phyloP scores from a whole-genome alignment of 2,113 vertebrate species.

The Thamnophis sirtalis region DNA sequence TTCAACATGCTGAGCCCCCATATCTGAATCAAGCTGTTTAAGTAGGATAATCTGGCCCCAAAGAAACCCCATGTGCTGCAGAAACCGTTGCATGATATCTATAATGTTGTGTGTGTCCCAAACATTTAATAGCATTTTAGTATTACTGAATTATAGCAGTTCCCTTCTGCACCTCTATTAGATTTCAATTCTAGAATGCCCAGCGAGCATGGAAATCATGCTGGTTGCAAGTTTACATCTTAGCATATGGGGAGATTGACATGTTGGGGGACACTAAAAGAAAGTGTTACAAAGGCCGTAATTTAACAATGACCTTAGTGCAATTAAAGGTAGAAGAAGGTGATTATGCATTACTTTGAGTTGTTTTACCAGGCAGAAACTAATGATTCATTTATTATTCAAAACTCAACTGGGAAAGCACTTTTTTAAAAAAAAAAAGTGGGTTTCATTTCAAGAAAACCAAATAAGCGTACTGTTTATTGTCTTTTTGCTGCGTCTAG shows the following conservation, averaged over 20 bases:
- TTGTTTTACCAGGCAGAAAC: not conserved
- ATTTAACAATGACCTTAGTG: not conserved
- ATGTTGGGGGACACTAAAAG: not conserved
- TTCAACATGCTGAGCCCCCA: slow-evolving; percentile 34
- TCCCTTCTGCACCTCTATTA: not conserved
- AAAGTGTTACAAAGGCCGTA: not conserved
- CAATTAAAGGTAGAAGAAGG: not conserved
- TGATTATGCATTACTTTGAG: not conserved
- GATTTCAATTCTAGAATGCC: not conserved
- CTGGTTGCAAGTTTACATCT: not conserved
- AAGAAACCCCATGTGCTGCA: slow-evolving; percentile 15
- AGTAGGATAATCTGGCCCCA: slow-evolving; percentile 40
- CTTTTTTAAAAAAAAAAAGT: not conserved
- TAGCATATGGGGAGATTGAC: not conserved
- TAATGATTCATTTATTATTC: not conserved
- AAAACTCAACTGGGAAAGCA: too few species aligned
- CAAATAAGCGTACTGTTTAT: not conserved
- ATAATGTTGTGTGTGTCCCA: not conserved
- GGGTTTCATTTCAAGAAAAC: not conserved
- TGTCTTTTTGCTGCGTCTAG: not conserved
- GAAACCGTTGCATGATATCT: not conserved
- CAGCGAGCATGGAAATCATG: not conserved
- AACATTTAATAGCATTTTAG: not conserved
- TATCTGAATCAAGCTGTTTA: slow-evolving; percentile 24
- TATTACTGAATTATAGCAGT: not conserved